These are phyloP conservation scores for Epizoanthus scotinus DNA, from an alignment of 92 coral and sea anemone species.

Conservation along the genomic window DNA sequence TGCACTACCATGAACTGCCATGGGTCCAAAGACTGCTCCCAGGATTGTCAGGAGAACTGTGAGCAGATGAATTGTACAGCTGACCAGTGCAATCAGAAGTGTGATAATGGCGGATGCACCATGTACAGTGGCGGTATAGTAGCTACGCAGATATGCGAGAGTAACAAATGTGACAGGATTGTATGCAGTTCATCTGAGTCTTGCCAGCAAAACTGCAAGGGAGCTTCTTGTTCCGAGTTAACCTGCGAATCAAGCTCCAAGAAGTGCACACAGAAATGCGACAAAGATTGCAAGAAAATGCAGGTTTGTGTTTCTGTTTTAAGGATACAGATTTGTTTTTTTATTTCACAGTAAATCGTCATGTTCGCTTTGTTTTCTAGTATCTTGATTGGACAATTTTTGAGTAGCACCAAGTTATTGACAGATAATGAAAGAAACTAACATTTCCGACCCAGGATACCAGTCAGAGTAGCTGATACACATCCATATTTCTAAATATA, in stretches of 20 bases:
- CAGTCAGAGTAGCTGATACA: too few relatives aligned
- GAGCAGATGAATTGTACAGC: not conserved
- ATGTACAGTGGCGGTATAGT: not conserved
- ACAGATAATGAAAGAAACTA: too few relatives aligned
- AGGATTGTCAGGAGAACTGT: slow-evolving; percentile 9
- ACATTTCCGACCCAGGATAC: too few relatives aligned
- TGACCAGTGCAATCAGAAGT: slow-evolving; percentile 9
- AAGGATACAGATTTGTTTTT: not conserved
- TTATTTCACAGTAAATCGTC: too few relatives aligned
- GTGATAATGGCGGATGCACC: slow-evolving; percentile 16
- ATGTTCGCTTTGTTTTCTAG: too few relatives aligned
- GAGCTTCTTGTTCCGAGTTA: slow-evolving; percentile 1
- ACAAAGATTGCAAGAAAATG: slow-evolving; percentile 11
- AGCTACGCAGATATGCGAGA: slow-evolving; percentile 6
- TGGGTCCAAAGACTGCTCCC: slow-evolving; percentile 16
- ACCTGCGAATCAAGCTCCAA: not conserved
- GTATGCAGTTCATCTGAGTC: not conserved
- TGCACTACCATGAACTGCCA: not conserved
- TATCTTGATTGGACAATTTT: too few relatives aligned
- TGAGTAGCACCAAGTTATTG: too few relatives aligned
- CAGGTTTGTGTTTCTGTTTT: not conserved
- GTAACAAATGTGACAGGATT: slow-evolving; percentile 6
- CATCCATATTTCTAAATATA: too few relatives aligned
- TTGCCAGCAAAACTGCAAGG: slow-evolving; percentile 8
- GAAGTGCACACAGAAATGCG: slow-evolving; percentile 2